Base-by-base conservation (phyloP, 2,888 invertebrate species). In the Dynastes hyllus region DNA sequence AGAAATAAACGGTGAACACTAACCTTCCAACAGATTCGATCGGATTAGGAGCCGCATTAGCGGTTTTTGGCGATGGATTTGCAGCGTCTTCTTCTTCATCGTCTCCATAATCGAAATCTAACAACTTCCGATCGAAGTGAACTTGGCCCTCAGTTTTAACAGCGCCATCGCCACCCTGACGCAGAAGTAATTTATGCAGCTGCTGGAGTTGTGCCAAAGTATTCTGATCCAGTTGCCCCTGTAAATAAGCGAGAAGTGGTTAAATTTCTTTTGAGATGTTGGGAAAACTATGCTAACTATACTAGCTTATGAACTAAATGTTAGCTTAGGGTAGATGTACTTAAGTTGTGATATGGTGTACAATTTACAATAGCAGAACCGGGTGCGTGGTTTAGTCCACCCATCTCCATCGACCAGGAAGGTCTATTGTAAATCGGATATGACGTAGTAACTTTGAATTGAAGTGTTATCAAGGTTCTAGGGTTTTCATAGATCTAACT, bases 21-120 rank as follows among this genome's bases (percentile, higher is more conserved):
- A 80, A 84, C 84, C 81, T 83, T 79, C 84, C 84, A 65, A 85
- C 84, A 11, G 83, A 83, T 77, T 85, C 85, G 29, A 85, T 82
- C 2, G 83, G 75, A 66, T 79, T 80, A 22, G 77, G 51, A 32
- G 80, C 77, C 8, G 69, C 40, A 8, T 58, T 67, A 22, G 73
- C 65, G 22, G 87, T 87, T 81, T 90, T 90, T 0, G 91, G 91
- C 40, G 89, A 90, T 9, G 88, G 87, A 83, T 88, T 88, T 69
- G 85, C 82, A 76, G 87, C 89, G 80, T 92, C 92, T 55, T 94
- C 94, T n/a, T 97, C 97, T 77, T 97, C 97, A 81, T 97, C 97
- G 84, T 97, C 97, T 78, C 95, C 97, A 87, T 97, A 97, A 89
- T 97, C 97, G 88, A 96, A 97, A 89, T 97, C 95, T 80, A 97